Evolutionary conservation across 2,113 vertebrate species (phyloP).

Genomic region (Corynorhinus townsendii): DNA sequence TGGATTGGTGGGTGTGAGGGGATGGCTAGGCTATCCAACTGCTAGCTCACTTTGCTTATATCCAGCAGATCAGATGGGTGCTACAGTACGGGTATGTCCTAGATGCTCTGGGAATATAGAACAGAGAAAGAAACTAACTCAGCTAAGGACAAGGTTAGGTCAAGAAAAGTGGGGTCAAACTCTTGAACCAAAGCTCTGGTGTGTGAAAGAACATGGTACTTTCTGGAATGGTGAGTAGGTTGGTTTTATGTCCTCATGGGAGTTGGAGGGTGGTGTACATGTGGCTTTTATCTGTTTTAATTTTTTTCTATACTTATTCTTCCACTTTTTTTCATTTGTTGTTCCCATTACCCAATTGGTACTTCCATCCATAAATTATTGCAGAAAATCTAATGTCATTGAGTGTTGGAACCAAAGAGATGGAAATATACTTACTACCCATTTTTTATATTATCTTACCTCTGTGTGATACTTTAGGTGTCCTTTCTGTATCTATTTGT

Average conservation of each 20-base stretch:
- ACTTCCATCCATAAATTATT: not conserved
- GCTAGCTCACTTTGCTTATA: not conserved
- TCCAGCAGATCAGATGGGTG: not conserved
- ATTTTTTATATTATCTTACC: not conserved
- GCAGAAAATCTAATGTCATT: not conserved
- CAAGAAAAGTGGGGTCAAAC: not conserved
- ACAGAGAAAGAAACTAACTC: not conserved
- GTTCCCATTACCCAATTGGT: not conserved
- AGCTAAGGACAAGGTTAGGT: not conserved
- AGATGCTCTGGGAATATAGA: not conserved
- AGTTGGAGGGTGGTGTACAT: not conserved
- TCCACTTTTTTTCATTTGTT: not conserved
- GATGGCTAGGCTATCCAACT: not conserved
- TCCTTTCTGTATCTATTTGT: not conserved
- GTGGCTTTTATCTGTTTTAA: not conserved
- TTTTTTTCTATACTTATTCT: not conserved
- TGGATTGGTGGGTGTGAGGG: too few species aligned
- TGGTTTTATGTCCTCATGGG: not conserved
- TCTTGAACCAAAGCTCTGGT: not conserved
- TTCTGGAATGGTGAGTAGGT: not conserved
- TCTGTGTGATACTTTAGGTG: not conserved
- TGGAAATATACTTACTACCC: not conserved
- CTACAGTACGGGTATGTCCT: not conserved
- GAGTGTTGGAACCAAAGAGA: not conserved
- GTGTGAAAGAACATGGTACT: not conserved